Conservation (phyloP, 2,113 vertebrate species). For the Catagonus wagneri region DNA sequence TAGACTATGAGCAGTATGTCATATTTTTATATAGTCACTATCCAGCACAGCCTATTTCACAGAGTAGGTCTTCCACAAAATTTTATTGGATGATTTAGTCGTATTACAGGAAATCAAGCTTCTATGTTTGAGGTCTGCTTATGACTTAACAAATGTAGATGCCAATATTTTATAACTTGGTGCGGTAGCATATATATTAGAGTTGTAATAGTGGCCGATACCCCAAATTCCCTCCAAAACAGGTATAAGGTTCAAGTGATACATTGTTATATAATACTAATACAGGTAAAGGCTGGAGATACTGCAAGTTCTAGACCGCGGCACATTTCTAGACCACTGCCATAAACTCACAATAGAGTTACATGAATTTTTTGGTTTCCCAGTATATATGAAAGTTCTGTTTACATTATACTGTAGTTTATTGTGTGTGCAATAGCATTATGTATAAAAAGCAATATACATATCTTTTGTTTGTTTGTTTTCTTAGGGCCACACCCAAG, state of each 20-base stretch:
- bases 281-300: not conserved
- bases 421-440: not conserved
- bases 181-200: not conserved
- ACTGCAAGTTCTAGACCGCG: not conserved
- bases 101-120: not conserved
- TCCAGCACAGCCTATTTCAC: not conserved
- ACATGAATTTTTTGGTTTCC: not conserved
- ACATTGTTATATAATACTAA: not conserved
- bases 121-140: not conserved
- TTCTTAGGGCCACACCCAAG: too few relatives aligned
- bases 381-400: not conserved
- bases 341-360: not conserved
- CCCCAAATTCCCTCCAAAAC: not conserved
- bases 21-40: not conserved
- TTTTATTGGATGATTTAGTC: not conserved
- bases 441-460: not conserved
- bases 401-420: not conserved
- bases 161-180: not conserved
- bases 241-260: slow-evolving; percentile 19
- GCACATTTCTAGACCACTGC: not conserved
- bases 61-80: not conserved
- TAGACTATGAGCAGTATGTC: not conserved
- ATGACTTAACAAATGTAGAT: slow-evolving; percentile 16
- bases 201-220: not conserved
- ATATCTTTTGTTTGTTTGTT: too few relatives aligned